Evolutionary conservation across 2,888 invertebrate species (phyloP), one percentile per base, ranked within the genome.

Genomic region (Lumbricus terrestris): DNA sequence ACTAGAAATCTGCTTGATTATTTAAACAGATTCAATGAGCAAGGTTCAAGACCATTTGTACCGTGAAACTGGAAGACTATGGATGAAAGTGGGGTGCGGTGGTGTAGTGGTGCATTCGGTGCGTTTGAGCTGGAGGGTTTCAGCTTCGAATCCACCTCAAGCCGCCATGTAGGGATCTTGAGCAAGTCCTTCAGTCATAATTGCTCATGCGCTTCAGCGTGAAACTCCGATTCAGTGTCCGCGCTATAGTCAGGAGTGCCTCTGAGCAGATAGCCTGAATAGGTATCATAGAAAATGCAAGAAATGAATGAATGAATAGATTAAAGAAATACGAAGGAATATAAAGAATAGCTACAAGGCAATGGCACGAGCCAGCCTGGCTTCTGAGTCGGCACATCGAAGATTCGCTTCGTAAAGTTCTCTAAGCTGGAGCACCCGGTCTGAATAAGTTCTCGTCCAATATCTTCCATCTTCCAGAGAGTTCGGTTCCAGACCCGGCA

Each of bases 381-480:
- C 96, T 95, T 98, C 97, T 35, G 97, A 95, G 94, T 97, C 97
- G 3, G 97, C 97, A n/a, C 97, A 96, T 94, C 97, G 97, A 94
- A 97, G 97, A 95, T 97, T 97, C 16, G 97, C 97, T 20, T 97
- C 96, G 94, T 97, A 97, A 40, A 97, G 96, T 94, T 97, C 97
- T 94, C 97, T 97, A 97, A 98, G 97, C 94, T 97, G 97, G 89
- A 97, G 96, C 93, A 97, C 97, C 95, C 97, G 97, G 94, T 98
- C 97, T 91, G 96, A 97, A 92, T 97, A 96, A 15, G 97, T 85
- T 85, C 85, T 85, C 18, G 85, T 85, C 85, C 85, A 37, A 37
- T 37, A 85, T 34, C 85, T 34, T 18, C 35, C 85, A 85, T 37
- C 85, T 85, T 85, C 85, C 20, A 85, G 20, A 33, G 37, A 37